A percentile compares a stretch with the other conserved stretches of the same genome.
These are phyloP conservation scores for Pollachius pollachius DNA, from an alignment of 2,113 vertebrate genomes.

Conservation along the genomic window DNA sequence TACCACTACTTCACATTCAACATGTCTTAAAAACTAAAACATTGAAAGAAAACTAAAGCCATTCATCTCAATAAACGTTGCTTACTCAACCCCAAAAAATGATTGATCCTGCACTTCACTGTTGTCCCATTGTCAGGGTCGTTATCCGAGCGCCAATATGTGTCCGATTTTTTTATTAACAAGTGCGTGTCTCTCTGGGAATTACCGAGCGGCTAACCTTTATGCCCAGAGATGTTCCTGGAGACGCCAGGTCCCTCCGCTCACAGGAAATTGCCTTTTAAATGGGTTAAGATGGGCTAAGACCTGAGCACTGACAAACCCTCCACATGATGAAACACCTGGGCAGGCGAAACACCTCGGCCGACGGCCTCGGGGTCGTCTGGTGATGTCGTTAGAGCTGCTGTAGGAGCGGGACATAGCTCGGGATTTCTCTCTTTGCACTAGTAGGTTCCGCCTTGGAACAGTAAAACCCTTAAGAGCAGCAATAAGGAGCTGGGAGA, in stretches of 20 bases:
- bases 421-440: slow-evolving; percentile 36
- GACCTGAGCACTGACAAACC: slow-evolving; percentile 68
- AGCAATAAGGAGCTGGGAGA: slow-evolving; percentile 33
- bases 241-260: slow-evolving; percentile 57
- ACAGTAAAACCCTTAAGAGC: slow-evolving; percentile 50
- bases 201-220: slow-evolving; percentile 66
- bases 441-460: slow-evolving; percentile 52
- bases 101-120: slow-evolving; percentile 35
- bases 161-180: slow-evolving; percentile 63
- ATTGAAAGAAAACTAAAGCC: slow-evolving; percentile 44
- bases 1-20: slow-evolving; percentile 18
- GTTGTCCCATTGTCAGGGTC: slow-evolving; percentile 58
- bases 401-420: slow-evolving; percentile 42
- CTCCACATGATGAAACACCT: slow-evolving; percentile 66
- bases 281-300: slow-evolving; percentile 73
- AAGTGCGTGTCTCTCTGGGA: slow-evolving; percentile 50
- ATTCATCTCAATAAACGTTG: slow-evolving; percentile 35
- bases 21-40: slow-evolving; percentile 11
- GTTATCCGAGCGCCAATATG: slow-evolving; percentile 63
- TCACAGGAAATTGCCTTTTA: slow-evolving; percentile 69
- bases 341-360: slow-evolving; percentile 48
- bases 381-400: slow-evolving; percentile 68
- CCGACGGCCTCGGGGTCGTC: slow-evolving; percentile 45
- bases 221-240: slow-evolving; percentile 55
- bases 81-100: slow-evolving; percentile 21